Evolutionary conservation across 1,140 invertebrate genomes (phyloP), one percentile per base, ranked within the genome.

Genomic region (Scaptodrosophila lebanonensis): DNA sequence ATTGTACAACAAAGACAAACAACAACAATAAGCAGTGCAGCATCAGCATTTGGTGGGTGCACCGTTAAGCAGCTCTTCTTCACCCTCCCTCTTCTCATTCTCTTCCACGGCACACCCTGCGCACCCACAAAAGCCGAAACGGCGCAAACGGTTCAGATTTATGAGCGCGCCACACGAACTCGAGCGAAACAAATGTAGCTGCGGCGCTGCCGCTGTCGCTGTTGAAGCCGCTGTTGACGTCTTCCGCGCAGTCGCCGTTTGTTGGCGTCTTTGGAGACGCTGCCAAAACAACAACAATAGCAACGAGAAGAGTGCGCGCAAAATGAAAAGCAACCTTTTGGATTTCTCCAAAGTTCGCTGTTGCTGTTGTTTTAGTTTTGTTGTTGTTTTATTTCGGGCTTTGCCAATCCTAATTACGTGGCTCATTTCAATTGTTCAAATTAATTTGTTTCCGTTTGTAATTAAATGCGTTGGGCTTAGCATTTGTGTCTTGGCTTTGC

Each of bases 391-490:
- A 20, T 3, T 27, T 20, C 32, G 13, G 32, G 27, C 18, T 38
- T 43, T 25, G 35, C 13, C 51, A 13, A 22, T 17, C 36, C 65
- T 67, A 73, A 73, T 73, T 67, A 67, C 60, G 53, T 65, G 59
- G 45, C 64, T 59, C 56, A 42, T 59, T 64, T 73, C 53, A 68
- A 75, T 75, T 73, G 70, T 72, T 53, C 35, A 65, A 68, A 68
- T 73, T 65, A 75, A 75, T 68, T 48, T 60, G 59, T 75, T 75
- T 75, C 70, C 70, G 70, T 73, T 57, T 60, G 60, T 61, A 68
- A 75, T 75, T 75, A 60, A 68, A 65, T 49, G 36, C 27, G n/a
- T n/a, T 43, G 30, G 54, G 35, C 29, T 51, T 17, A 22, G 69
- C 30, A 38, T 2, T 12, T 16, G 38, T 17, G 25, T 25, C 20